Evolutionary conservation across 92 coral and sea anemone species (phyloP).

Genomic region (Hydrozoanthus gracilis): DNA sequence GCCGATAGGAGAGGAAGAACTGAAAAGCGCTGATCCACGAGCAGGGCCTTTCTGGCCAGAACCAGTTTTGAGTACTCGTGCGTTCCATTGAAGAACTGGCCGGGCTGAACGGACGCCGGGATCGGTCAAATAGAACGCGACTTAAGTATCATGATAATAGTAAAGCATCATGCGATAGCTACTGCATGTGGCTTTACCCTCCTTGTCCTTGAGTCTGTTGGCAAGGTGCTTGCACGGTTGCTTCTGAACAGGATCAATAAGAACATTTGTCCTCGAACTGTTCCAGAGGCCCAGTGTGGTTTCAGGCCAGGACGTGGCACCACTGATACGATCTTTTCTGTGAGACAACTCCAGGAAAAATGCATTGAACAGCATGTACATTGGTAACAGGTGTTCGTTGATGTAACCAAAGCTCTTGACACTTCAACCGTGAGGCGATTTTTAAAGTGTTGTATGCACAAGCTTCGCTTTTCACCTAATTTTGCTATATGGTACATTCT

Average conservation of each 20-base stretch:
- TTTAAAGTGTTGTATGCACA: neutral
- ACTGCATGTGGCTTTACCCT: neutral
- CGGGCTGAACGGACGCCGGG: neutral
- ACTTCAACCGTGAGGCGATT: neutral
- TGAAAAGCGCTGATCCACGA: too few relatives aligned
- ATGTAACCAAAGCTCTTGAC: neutral
- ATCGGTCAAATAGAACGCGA: too few relatives aligned
- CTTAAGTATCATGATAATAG: neutral
- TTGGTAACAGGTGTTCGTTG: neutral
- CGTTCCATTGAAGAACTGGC: neutral
- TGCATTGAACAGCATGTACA: neutral
- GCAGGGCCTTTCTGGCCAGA: too few relatives aligned
- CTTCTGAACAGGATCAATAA: neutral
- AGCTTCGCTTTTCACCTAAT: neutral
- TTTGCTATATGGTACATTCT: neutral
- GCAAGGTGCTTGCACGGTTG: neutral
- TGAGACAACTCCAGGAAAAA: neutral
- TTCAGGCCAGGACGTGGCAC: neutral
- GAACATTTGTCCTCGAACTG: neutral
- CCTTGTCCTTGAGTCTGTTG: neutral
- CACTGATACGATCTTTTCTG: neutral
- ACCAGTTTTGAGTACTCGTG: too few relatives aligned
- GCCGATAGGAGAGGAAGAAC: too few relatives aligned
- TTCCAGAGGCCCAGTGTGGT: neutral
- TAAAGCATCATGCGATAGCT: too few relatives aligned